Percentiles rank a stretch among this genome's conserved stretches.
Conservation (phyloP, 2,113 vertebrate species). For the Dasyornis broadbenti region DNA sequence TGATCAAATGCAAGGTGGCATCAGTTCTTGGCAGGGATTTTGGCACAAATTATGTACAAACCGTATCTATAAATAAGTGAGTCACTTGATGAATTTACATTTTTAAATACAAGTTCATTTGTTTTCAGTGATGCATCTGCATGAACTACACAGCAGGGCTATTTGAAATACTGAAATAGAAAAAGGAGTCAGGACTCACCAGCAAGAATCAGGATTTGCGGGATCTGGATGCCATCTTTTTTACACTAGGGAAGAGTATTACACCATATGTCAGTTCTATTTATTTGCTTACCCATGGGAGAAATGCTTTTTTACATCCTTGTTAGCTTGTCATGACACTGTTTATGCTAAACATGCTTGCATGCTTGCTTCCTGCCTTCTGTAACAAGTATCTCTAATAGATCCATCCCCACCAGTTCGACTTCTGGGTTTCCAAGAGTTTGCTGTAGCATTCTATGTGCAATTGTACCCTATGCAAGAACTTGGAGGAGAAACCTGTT, state of each 20-base stretch:
- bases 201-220: not conserved
- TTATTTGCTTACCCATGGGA: not conserved
- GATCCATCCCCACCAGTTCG: not conserved
- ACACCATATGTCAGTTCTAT: not conserved
- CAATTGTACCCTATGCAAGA: not conserved
- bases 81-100: not conserved
- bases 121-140: not conserved
- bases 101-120: not conserved
- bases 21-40: not conserved
- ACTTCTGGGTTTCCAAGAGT: not conserved
- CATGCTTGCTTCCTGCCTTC: not conserved
- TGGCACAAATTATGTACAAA: not conserved
- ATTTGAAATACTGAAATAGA: not conserved
- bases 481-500: not conserved
- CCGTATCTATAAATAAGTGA: not conserved
- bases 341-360: not conserved
- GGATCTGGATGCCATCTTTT: not conserved
- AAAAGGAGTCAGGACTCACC: not conserved
- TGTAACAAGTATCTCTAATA: not conserved
- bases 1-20: not conserved
- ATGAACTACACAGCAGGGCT: not conserved
- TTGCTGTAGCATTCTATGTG: not conserved
- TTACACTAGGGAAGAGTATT: not conserved
- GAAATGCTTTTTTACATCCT: not conserved
- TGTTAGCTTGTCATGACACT: not conserved